Base-by-base conservation (phyloP, 2,888 invertebrate genomes). In the Drosophila mercatorum region DNA sequence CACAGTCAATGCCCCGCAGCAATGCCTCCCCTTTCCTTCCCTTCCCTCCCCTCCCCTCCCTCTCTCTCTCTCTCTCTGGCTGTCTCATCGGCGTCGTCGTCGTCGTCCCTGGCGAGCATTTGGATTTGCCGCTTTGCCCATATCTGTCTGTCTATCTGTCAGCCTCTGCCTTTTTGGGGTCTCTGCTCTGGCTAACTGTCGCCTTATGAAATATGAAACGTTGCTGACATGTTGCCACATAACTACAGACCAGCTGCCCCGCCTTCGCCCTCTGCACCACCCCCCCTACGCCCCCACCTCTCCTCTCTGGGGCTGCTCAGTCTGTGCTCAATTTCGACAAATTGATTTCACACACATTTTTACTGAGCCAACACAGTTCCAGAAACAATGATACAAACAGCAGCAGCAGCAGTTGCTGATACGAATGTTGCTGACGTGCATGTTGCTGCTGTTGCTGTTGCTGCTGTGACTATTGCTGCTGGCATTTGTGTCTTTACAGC, bases 331-430 rank as follows among this genome's bases (percentile, higher is more conserved):
- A 89, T 85, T 89, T 84, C 65, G 80, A 85, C 89, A 85, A 85
- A 85, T 85, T 85, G 85, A 85, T 85, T 85, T 87, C 88, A 89
- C 85, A 89, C 84, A 81, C 80, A 81, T 67, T 70, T 73, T 70
- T 73, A 64, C 78, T 56, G 43, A 41, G 22, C 36, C 41, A 57
- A 44, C 38, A 63, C 26, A 55, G 46, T 22, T 22, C 51, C 43
- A 36, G 60, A 51, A 59, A 68, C 69, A 78, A 59, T 68, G 56
- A 60, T 60, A 72, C 63, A 31, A 60, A 49, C 38, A 44, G 7
- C 31, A 59, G 61, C 36, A 52, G 36, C 53, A 53, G 53, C 38
- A 53, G 40, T 55, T 55, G 52, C 38, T 53, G 52, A 53, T 53
- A 14, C 38, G 38, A 36, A 53, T 53, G 53, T 51, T 70, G 72